These are phyloP conservation scores for Caenorhabditis remanei DNA, from an alignment of 1,140 invertebrate genomes.

Conservation along the genomic window DNA sequence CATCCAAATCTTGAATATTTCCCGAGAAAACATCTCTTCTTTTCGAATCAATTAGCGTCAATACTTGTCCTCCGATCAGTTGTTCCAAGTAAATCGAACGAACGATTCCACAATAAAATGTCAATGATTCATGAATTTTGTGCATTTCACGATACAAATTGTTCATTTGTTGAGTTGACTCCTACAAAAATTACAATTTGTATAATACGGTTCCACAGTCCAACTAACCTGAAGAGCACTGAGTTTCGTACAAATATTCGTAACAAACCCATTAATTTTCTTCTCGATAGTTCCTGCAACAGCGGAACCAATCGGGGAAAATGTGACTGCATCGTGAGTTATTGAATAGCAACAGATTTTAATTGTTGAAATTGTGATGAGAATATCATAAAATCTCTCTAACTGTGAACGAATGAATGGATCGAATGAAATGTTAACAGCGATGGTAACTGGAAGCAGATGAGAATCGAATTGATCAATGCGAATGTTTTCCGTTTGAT, in stretches of 20 bases:
- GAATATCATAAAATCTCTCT: constrained; percentile 1
- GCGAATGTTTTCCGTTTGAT: constrained; percentile 38
- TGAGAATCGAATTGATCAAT: constrained; percentile 20
- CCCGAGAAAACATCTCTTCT: constrained; percentile 13
- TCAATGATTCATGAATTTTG: constrained; percentile 10
- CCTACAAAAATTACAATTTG: background rate
- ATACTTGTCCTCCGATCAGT: constrained; percentile 40
- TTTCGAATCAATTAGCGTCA: constrained; percentile 28
- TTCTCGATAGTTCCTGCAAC: constrained; percentile 20
- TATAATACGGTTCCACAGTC: background rate
- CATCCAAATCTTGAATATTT: constrained; percentile 17
- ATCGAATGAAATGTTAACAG: constrained; percentile 25
- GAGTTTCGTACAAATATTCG: background rate
- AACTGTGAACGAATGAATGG: constrained; percentile 15
- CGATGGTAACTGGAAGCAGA: background rate
- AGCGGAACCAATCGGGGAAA: background rate
- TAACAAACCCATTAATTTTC: constrained; percentile 21
- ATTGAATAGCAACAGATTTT: constrained; percentile 41
- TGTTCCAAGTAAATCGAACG: constrained; percentile 22
- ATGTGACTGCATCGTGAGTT: constrained; percentile 27
- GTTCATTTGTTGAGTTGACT: constrained; percentile 33
- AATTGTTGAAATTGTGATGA: constrained; percentile 19
- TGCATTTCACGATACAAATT: constrained; percentile 14
- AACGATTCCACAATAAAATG: constrained; percentile 12
- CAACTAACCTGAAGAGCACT: background rate